phyloP scores from a whole-genome alignment of 2,888 invertebrate genomes.

The Agrochola lychnidis region DNA sequence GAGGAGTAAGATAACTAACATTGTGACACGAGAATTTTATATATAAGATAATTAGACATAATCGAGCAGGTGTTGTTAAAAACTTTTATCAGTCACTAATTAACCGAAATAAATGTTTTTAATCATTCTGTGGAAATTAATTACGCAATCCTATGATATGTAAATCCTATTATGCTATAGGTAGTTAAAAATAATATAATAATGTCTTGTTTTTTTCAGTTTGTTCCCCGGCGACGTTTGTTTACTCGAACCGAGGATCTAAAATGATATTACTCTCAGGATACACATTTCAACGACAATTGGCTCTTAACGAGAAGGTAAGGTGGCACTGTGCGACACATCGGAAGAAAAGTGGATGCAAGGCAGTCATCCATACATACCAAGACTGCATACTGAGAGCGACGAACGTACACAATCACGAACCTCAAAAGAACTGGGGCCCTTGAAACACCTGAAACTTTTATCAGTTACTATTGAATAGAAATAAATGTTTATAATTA shows the following conservation, averaged over 20 bases:
- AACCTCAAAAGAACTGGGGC: conserved; percentile 12
- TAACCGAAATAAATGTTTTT: neutral
- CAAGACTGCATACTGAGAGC: conserved; percentile 11
- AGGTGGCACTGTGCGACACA: conserved; percentile 37
- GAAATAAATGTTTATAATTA: neutral
- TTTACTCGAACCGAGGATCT: conserved; percentile 18
- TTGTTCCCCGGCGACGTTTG: neutral
- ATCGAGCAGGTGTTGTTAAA: neutral
- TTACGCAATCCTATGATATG: neutral
- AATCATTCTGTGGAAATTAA: neutral
- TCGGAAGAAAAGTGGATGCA: conserved; percentile 9
- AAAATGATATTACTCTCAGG: conserved; percentile 35
- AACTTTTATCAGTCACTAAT: neutral
- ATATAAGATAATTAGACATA: no score
- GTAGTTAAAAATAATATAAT: neutral
- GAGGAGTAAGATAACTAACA: no score
- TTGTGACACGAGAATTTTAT: no score
- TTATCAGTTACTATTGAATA: neutral
- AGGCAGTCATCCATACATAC: conserved; percentile 18
- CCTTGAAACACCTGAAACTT: neutral
- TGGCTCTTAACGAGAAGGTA: neutral
- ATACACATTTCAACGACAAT: conserved; percentile 31
- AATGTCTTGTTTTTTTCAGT: neutral
- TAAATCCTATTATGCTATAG: neutral
- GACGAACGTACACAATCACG: conserved; percentile 23